Evolutionary conservation across 1,140 invertebrate species (phyloP), one percentile per base, ranked within the genome.

Genomic region (Hypsibius dujardini): DNA sequence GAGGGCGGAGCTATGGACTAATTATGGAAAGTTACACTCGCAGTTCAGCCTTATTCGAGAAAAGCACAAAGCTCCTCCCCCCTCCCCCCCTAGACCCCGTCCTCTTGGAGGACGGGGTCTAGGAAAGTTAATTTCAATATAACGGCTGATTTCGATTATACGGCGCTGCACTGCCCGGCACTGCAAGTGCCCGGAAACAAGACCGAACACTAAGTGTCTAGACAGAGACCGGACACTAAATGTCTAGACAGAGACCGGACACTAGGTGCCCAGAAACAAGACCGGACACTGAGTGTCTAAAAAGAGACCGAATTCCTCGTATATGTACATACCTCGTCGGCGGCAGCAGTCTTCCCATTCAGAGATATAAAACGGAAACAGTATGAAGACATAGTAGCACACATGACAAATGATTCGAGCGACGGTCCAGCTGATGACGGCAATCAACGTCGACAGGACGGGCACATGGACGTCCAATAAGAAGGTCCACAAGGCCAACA

Each of bases 281-380:
- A 56, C n/a, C 50, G 50, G 7, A n/a, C 50, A n/a, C 50, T n/a
- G n/a, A n/a, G 50, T 7, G 7, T 7, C 7, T 56, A 56, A 56
- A 7, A 56, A 56, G 7, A 7, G 7, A 7, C 50, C n/a, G 50
- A 56, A 56, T 56, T 56, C n/a, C n/a, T 56, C 50, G 7, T 7
- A 56, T 7, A 7, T n/a, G 7, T n/a, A n/a, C n/a, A 7, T 67
- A 67, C 62, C 62, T 67, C 62, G 12, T 7, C 62, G 7, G 12
- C 62, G 7, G 12, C 3, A 3, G 62, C 62, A 67, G 3, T 7
- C 3, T 42, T 67, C 62, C 62, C 62, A 67, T 42, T 67, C 62
- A 42, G 12, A 42, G 7, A 42, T 67, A 67, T 67, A 67, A 7
- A 67, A 67, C 62, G 62, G 62, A 67, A 67, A 67, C 7, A 67